Evolutionary conservation across 2,888 invertebrate species (phyloP).

Genomic region (Margaritifera margaritifera): DNA sequence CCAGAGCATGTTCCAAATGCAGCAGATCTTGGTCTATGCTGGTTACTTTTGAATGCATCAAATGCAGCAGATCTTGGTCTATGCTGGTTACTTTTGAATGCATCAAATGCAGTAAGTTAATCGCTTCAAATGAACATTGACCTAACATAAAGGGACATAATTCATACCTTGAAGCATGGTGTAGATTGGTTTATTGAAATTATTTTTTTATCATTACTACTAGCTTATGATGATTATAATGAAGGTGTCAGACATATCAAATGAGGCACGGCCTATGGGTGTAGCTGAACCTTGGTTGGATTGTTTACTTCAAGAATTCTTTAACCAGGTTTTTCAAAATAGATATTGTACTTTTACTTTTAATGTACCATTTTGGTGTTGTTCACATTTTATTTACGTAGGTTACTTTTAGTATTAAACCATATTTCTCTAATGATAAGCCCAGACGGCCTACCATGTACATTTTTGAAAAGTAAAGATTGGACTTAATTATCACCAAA

Average conservation of each 20-base stretch:
- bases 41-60: too few relatives aligned
- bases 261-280: constrained; percentile 87
- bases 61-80: too few relatives aligned
- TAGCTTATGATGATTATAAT: constrained; percentile 78
- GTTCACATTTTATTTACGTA: neutral
- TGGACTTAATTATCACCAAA: too few relatives aligned
- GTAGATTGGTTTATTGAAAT: neutral
- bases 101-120: too few relatives aligned
- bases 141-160: too few relatives aligned
- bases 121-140: too few relatives aligned
- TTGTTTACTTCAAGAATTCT: constrained; percentile 79
- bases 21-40: too few relatives aligned
- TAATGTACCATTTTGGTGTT: neutral
- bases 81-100: too few relatives aligned
- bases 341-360: constrained; percentile 6
- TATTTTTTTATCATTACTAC: constrained; percentile 19
- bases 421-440: neutral
- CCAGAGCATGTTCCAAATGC: too few relatives aligned
- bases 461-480: too few relatives aligned
- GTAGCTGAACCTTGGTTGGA: constrained; percentile 89
- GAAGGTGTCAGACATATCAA: constrained; percentile 89
- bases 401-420: neutral
- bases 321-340: constrained; percentile 61
- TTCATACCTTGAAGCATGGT: too few relatives aligned
- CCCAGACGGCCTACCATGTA: too few relatives aligned